phyloP scores from a whole-genome alignment of 2,797 vertebrate species.

The Anabas testudineus region DNA sequence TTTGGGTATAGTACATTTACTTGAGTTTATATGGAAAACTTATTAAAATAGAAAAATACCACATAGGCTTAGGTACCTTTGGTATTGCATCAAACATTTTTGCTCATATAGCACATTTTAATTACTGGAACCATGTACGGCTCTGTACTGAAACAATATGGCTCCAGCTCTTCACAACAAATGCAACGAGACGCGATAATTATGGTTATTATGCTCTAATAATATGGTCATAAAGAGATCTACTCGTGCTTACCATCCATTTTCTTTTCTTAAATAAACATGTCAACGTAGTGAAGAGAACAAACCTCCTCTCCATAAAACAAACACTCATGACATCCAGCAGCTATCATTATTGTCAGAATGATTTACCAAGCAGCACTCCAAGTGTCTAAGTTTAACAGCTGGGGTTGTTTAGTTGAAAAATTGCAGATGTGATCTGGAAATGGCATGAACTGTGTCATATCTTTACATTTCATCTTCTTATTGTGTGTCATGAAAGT shows the following conservation, averaged over 20 bases:
- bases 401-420: conserved; percentile 40
- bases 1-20: no score
- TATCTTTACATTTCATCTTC: conserved; percentile 50
- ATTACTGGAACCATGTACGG: not conserved
- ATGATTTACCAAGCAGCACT: conserved; percentile 48
- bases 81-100: not conserved
- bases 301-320: conserved; percentile 11
- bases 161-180: conserved; percentile 28
- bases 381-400: conserved; percentile 27
- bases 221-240: conserved; percentile 21
- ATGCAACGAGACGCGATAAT: conserved; percentile 24
- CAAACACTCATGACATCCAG: conserved; percentile 30
- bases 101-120: not conserved
- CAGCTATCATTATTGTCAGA: conserved; percentile 40
- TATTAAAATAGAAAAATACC: no score
- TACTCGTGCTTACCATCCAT: conserved; percentile 6
- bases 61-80: no score
- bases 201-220: conserved; percentile 38
- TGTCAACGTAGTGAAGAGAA: conserved; percentile 23
- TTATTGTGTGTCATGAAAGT: conserved; percentile 38
- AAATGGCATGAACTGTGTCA: conserved; percentile 23
- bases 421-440: conserved; percentile 39
- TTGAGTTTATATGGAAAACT: no score
- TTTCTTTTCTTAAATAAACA: conserved; percentile 38
- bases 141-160: not conserved